Percentiles rank a stretch among this genome's conserved stretches.
Conservation (phyloP, 30 jellyfish, hydroid and myxozoan genomes). For the Mastigias papua region DNA sequence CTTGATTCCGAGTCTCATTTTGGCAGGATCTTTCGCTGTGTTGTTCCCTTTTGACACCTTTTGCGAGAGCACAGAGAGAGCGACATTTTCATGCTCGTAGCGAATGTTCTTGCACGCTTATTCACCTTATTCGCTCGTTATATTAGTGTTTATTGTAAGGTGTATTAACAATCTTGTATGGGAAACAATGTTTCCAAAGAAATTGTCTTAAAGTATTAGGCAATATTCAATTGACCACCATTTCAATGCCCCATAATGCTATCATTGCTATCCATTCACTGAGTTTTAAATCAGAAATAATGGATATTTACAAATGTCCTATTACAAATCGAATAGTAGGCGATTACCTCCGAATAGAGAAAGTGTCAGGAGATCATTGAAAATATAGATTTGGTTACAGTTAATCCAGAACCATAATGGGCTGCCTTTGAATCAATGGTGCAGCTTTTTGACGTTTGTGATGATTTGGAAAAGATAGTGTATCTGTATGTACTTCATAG, state of each 20-base stretch:
- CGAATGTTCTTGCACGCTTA: neutral
- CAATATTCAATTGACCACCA: conserved; percentile 10
- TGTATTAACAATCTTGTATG: neutral
- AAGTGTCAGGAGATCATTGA: neutral
- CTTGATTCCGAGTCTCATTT: neutral
- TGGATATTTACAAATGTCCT: neutral
- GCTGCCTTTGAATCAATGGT: neutral
- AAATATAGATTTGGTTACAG: neutral
- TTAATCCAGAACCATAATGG: neutral
- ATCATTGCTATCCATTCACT: conserved; percentile 1
- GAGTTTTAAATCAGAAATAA: neutral
- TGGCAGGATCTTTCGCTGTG: neutral
- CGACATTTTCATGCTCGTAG: neutral
- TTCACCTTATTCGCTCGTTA: neutral
- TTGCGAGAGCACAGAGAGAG: neutral
- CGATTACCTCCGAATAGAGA: neutral
- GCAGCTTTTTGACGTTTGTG: no score
- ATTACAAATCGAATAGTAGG: neutral
- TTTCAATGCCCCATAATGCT: neutral
- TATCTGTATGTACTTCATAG: no score
- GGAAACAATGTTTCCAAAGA: conserved; percentile 13
- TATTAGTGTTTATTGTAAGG: conserved; percentile 3
- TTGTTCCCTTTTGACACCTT: neutral
- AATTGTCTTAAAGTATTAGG: conserved; percentile 4
- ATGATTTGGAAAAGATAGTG: no score